Evolutionary conservation across 2,797 vertebrate species (phyloP).

Genomic region (Lacerta bilineata): DNA sequence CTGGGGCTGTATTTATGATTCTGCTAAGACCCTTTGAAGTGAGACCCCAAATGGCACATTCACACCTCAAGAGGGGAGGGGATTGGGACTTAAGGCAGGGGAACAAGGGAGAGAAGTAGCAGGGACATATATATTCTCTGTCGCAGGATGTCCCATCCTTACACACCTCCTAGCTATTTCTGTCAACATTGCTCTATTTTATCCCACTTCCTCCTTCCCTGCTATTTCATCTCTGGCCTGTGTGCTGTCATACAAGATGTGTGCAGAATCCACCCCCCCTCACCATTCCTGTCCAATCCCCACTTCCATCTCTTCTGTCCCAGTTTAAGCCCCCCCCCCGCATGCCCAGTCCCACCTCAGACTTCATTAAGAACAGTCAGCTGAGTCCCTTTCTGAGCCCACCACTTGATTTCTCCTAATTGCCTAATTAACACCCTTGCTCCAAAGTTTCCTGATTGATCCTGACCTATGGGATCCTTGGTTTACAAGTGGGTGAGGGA

Average conservation of each 20-base stretch:
- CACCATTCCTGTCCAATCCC: neutral
- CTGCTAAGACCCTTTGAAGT: slow-evolving; percentile 34
- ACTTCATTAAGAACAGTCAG: slow-evolving; percentile 42
- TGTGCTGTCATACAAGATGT: neutral
- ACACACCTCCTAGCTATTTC: slow-evolving; percentile 44
- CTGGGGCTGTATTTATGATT: slow-evolving; percentile 49
- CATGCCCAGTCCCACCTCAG: slow-evolving; percentile 28
- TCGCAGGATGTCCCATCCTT: slow-evolving; percentile 30
- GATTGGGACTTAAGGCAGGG: slow-evolving; percentile 32
- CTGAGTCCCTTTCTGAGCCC: slow-evolving; percentile 33
- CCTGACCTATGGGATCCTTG: slow-evolving; percentile 47
- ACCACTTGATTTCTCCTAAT: slow-evolving; percentile 48
- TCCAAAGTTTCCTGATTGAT: slow-evolving; percentile 58
- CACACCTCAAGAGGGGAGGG: slow-evolving; percentile 39
- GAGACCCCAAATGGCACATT: slow-evolving; percentile 52
- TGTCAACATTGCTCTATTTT: slow-evolving; percentile 36
- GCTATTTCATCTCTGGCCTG: neutral
- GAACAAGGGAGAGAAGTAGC: neutral
- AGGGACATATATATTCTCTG: slow-evolving; percentile 3
- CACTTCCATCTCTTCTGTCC: neutral
- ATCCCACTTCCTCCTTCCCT: neutral
- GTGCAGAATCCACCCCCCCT: neutral
- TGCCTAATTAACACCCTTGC: slow-evolving; percentile 51
- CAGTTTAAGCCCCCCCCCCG: neutral
- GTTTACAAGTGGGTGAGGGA: slow-evolving; percentile 48